Conservation (phyloP, 1,140 invertebrate genomes). For the Hylaeus anthracinus region DNA sequence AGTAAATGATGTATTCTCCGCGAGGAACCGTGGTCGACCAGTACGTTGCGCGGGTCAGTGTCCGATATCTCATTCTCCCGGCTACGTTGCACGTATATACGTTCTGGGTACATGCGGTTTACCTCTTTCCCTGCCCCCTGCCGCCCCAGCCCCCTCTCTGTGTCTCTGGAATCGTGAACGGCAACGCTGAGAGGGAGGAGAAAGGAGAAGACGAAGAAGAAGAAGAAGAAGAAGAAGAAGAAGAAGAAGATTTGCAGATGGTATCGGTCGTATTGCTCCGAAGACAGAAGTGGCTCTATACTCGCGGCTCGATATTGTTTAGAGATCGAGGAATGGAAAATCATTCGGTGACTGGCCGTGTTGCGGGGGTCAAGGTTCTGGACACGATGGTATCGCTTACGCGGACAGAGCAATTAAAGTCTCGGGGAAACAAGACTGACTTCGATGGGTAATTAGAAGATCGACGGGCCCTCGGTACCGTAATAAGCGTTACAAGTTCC, state of each 20-base stretch:
- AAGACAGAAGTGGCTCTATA: conserved; percentile 43
- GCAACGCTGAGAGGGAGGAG: neutral
- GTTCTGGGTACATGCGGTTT: conserved; percentile 32
- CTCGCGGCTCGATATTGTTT: conserved; percentile 45
- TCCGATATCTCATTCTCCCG: conserved; percentile 62
- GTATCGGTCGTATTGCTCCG: conserved; percentile 52
- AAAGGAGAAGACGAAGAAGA: neutral
- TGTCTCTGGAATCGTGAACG: neutral
- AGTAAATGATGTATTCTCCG: conserved; percentile 50
- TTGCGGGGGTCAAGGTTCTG: conserved; percentile 38
- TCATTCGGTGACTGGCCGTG: conserved; percentile 47
- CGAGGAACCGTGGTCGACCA: conserved; percentile 38
- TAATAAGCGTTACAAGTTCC: no score
- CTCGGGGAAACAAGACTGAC: conserved; percentile 26
- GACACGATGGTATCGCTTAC: neutral
- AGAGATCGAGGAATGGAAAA: conserved; percentile 44
- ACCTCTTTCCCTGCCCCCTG: conserved; percentile 12
- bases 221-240: neutral
- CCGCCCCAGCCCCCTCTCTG: neutral
- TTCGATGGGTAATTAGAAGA: conserved; percentile 32
- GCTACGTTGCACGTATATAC: conserved; percentile 49
- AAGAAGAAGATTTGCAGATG: conserved; percentile 48
- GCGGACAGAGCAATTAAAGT: conserved; percentile 29
- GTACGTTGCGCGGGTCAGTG: conserved; percentile 60
- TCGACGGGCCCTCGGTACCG: no score